A percentile compares a stretch with the other conserved stretches of the same genome.
phyloP scores from a whole-genome alignment of 2,113 vertebrate genomes.

The Halichoeres trimaculatus region DNA sequence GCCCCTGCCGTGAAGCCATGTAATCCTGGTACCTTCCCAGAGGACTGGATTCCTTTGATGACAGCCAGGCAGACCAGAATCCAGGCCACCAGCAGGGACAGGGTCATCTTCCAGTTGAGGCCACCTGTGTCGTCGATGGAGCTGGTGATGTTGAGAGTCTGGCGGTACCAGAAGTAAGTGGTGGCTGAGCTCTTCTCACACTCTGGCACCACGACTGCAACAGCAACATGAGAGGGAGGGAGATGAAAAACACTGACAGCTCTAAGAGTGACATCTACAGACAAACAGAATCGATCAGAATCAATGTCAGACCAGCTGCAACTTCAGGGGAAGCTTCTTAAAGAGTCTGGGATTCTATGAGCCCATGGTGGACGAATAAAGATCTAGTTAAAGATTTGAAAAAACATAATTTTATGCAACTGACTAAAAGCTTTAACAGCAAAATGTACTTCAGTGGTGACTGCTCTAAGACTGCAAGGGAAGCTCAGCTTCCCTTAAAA shows the following conservation, averaged over 20 bases:
- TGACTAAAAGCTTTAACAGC: too few species aligned
- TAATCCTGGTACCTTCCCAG: slow-evolving; percentile 88
- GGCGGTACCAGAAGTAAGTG: slow-evolving; percentile 98
- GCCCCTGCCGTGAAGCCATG: neutral
- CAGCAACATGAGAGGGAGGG: neutral
- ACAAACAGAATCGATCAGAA: too few species aligned
- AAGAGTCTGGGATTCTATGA: neutral
- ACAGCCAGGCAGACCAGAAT: slow-evolving; percentile 94
- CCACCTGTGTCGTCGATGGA: slow-evolving; percentile 93
- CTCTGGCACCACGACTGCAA: slow-evolving; percentile 90
- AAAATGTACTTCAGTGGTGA: too few species aligned
- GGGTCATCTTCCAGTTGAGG: slow-evolving; percentile 97
- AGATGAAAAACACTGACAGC: too few species aligned
- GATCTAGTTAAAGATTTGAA: too few species aligned
- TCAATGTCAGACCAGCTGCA: too few species aligned
- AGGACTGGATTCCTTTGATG: slow-evolving; percentile 98
- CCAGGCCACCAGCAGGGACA: slow-evolving; percentile 94
- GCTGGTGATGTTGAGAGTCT: slow-evolving; percentile 95
- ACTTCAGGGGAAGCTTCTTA: neutral
- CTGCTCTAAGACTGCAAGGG: too few species aligned
- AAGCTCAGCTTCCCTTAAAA: too few species aligned
- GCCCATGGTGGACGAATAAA: neutral
- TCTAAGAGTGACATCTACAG: too few species aligned
- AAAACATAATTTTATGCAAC: too few species aligned
- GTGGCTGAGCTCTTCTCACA: slow-evolving; percentile 98